Conservation (phyloP, 1,140 invertebrate genomes). For the Drosophila setifemur region DNA sequence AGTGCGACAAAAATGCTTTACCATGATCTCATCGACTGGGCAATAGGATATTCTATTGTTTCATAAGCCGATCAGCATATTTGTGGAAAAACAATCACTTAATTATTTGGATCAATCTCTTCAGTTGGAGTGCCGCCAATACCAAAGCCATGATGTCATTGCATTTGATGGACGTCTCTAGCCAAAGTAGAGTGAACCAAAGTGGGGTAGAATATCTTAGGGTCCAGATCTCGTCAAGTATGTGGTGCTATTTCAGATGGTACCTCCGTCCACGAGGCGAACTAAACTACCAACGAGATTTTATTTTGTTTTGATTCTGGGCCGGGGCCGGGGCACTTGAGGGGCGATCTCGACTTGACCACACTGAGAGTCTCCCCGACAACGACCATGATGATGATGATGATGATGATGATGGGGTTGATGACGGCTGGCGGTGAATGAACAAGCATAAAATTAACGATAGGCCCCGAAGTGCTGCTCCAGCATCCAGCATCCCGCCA, state of each 20-base stretch:
- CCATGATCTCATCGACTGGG: constrained; percentile 24
- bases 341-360: constrained; percentile 51
- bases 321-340: constrained; percentile 43
- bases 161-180: constrained; percentile 37
- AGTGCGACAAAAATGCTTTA: constrained; percentile 6
- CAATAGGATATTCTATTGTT: constrained; percentile 33
- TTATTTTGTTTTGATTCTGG: constrained; percentile 34
- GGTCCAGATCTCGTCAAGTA: constrained; percentile 34
- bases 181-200: not conserved
- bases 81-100: constrained; percentile 30
- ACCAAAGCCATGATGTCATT: constrained; percentile 37
- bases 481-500: constrained; percentile 5
- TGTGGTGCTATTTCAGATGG: constrained; percentile 25
- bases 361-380: constrained; percentile 53
- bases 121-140: constrained; percentile 33
- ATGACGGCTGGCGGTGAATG: constrained; percentile 40
- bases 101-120: constrained; percentile 49
- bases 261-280: not conserved
- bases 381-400: not conserved
- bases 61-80: constrained; percentile 35
- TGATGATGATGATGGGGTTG: not conserved
- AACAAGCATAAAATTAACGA: constrained; percentile 54
- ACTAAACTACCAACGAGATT: constrained; percentile 31
- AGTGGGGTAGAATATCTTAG: constrained; percentile 26
- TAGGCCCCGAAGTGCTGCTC: constrained; percentile 17